Percentiles rank a stretch among this genome's conserved stretches.
Evolutionary conservation across 2,888 invertebrate genomes (phyloP).

Genomic region (Cyrtodaria siliqua): DNA sequence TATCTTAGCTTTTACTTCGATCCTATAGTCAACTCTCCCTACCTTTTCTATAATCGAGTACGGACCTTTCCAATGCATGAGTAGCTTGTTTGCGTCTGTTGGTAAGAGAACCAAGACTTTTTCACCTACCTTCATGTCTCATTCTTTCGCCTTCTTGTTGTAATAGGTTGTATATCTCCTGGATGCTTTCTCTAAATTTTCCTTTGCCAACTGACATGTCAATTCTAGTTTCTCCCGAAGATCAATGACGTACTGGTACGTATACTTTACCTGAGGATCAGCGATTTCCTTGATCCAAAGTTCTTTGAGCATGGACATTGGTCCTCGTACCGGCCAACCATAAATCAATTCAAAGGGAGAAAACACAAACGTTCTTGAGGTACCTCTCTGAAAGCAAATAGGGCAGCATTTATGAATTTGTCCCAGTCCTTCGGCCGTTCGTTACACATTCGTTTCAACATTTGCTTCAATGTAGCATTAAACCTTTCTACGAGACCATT

Average conservation of each 20-base stretch:
- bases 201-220: conserved; percentile 35
- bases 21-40: conserved; percentile 36
- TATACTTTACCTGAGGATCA: conserved; percentile 1
- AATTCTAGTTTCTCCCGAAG: conserved; percentile 49
- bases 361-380: conserved; percentile 36
- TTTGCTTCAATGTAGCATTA: conserved; percentile 63
- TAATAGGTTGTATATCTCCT: conserved; percentile 40
- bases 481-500: conserved; percentile 64
- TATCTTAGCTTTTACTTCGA: too few relatives aligned
- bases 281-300: not conserved
- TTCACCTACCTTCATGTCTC: conserved; percentile 49
- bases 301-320: conserved; percentile 37
- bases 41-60: conserved; percentile 12
- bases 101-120: conserved; percentile 61
- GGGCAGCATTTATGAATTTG: conserved; percentile 35
- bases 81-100: conserved; percentile 63
- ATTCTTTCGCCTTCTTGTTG: conserved; percentile 38
- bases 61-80: conserved; percentile 58
- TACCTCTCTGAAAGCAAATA: conserved; percentile 63
- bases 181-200: conserved; percentile 8
- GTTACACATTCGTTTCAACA: conserved; percentile 48
- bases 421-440: conserved; percentile 66
- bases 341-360: conserved; percentile 21
- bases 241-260: conserved; percentile 40
- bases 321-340: conserved; percentile 62